Evolutionary conservation across 2,113 vertebrate genomes (phyloP).

Genomic region (Picathartes gymnocephalus): DNA sequence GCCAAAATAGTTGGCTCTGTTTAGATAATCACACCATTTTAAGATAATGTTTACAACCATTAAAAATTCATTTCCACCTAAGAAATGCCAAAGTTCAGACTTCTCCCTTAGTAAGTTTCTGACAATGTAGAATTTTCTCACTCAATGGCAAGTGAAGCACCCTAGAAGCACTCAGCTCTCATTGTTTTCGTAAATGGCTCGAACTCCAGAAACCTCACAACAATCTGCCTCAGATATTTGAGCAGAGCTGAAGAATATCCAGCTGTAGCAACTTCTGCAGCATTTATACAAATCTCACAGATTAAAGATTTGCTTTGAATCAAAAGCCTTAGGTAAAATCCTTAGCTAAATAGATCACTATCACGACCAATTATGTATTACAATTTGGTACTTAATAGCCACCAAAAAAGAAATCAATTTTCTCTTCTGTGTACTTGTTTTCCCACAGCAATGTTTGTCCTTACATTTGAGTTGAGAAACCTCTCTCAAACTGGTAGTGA

Average conservation of each 20-base stretch:
- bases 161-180: neutral
- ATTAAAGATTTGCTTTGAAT: neutral
- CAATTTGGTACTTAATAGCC: neutral
- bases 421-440: neutral
- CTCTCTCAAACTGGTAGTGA: neutral
- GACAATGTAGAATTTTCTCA: constrained; percentile 8
- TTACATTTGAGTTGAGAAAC: neutral
- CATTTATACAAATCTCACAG: neutral
- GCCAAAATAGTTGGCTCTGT: neutral
- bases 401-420: neutral
- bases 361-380: neutral
- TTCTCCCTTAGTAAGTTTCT: neutral
- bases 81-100: neutral
- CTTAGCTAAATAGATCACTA: neutral
- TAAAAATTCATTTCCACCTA: neutral
- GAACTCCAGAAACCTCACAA: neutral
- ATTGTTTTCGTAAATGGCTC: neutral
- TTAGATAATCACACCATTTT: constrained; percentile 10
- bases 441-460: neutral
- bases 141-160: neutral
- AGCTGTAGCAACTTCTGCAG: neutral
- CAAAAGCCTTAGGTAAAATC: neutral
- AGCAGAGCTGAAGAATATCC: neutral
- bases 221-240: neutral
- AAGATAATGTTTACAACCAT: neutral